Conservation (phyloP, 2,797 vertebrate species). For the Pterois miles region DNA sequence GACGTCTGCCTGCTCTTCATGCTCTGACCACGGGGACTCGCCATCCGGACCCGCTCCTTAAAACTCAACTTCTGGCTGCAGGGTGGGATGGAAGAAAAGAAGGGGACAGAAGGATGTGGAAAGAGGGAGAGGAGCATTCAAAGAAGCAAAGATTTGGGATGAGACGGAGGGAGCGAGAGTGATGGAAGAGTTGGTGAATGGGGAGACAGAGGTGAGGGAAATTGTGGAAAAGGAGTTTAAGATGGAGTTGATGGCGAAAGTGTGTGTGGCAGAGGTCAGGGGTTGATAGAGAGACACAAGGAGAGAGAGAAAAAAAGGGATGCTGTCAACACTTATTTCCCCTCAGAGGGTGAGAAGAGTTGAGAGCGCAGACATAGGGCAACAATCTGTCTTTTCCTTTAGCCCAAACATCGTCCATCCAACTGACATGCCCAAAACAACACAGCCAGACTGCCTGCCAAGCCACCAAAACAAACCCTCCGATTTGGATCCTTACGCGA, state of each 20-base stretch:
- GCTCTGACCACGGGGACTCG: slow-evolving; percentile 96
- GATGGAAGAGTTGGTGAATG: background rate
- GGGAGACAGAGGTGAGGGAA: background rate
- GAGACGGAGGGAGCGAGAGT: too few species aligned
- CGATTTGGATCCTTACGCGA: background rate
- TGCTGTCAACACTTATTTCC: slow-evolving; percentile 65
- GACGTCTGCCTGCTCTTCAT: slow-evolving; percentile 94
- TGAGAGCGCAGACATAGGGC: slow-evolving; percentile 52
- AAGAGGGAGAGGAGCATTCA: background rate
- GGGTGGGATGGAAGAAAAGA: slow-evolving; percentile 13
- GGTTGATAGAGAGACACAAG: slow-evolving; percentile 47
- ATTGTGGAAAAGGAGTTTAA: background rate
- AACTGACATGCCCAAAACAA: slow-evolving; percentile 64
- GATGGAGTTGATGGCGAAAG: slow-evolving; percentile 19
- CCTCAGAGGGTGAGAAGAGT: slow-evolving; percentile 53
- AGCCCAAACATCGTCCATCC: slow-evolving; percentile 62
- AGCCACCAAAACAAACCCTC: slow-evolving; percentile 33
- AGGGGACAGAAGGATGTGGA: background rate
- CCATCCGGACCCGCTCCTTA: slow-evolving; percentile 97
- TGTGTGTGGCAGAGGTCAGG: slow-evolving; percentile 26
- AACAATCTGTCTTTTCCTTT: slow-evolving; percentile 60
- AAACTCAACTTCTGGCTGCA: slow-evolving; percentile 98
- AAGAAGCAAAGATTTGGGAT: background rate
- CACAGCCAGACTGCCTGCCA: slow-evolving; percentile 31
- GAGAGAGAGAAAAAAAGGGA: slow-evolving; percentile 43